A percentile compares a stretch with the other conserved stretches of the same genome.
Evolutionary conservation across 2,888 invertebrate species (phyloP).

Genomic region (Diarsia brunnea): DNA sequence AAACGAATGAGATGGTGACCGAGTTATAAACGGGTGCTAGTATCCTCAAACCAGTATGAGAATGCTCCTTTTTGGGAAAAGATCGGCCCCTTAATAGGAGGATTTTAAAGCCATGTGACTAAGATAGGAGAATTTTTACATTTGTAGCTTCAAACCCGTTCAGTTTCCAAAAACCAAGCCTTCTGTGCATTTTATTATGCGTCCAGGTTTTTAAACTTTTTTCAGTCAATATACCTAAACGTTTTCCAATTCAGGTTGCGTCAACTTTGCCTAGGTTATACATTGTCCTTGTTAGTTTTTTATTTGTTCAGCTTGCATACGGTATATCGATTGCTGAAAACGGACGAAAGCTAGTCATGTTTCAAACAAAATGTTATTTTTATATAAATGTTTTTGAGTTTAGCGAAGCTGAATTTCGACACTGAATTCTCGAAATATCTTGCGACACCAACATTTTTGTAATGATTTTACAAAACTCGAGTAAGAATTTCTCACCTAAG

Average conservation of each 20-base stretch:
- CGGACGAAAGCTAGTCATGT: background rate
- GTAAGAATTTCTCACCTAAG: background rate
- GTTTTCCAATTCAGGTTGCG: slow-evolving; percentile 51
- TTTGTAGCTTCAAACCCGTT: background rate
- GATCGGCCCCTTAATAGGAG: background rate
- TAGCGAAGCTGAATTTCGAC: background rate
- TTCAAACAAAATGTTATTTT: slow-evolving; percentile 8
- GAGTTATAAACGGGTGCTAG: background rate
- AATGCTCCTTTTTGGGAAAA: background rate
- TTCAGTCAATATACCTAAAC: slow-evolving; percentile 40
- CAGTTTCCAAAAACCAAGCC: background rate
- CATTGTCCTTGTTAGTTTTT: slow-evolving; percentile 4
- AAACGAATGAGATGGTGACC: background rate
- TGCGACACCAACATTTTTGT: background rate
- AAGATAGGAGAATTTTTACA: background rate
- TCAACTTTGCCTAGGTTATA: slow-evolving; percentile 39
- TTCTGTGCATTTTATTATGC: slow-evolving; percentile 29
- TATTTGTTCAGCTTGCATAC: slow-evolving; percentile 1
- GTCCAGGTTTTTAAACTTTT: slow-evolving; percentile 1
- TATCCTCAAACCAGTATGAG: background rate
- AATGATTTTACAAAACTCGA: background rate
- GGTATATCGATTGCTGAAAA: background rate
- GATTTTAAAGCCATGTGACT: background rate
- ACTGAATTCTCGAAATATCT: background rate
- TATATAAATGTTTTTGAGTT: background rate